Conservation (phyloP, 2,888 invertebrate genomes). For the Melipona beecheii region DNA sequence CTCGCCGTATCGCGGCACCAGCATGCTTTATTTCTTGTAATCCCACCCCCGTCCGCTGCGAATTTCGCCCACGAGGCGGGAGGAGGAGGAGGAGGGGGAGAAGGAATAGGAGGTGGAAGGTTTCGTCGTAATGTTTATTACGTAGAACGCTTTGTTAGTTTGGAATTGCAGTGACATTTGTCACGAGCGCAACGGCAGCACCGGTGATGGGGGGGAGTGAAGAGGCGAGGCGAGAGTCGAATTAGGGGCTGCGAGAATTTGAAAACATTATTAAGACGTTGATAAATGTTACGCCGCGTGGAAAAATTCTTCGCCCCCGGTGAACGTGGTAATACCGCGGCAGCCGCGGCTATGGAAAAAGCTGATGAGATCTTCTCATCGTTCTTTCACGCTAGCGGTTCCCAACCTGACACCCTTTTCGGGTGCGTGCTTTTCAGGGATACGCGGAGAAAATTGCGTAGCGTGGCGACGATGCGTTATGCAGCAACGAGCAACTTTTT, state of each 20-base stretch:
- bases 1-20: slow-evolving; percentile 46
- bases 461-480: too few species aligned
- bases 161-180: slow-evolving; percentile 23
- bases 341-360: not conserved
- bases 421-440: too few species aligned
- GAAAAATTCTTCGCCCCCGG: slow-evolving; percentile 17
- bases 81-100: not conserved
- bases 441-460: too few species aligned
- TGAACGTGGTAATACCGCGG: not conserved
- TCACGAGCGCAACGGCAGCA: not conserved
- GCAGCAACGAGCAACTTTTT: too few species aligned
- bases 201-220: not conserved
- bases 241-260: slow-evolving; percentile 36
- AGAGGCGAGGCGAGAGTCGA: not conserved
- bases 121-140: slow-evolving; percentile 49
- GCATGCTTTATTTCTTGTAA: slow-evolving; percentile 58
- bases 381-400: not conserved
- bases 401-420: too few species aligned
- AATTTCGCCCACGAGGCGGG: slow-evolving; percentile 17
- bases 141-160: slow-evolving; percentile 35
- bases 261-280: slow-evolving; percentile 41
- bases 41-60: slow-evolving; percentile 8
- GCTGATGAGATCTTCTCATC: not conserved
- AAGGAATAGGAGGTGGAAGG: not conserved
- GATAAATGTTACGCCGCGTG: slow-evolving; percentile 14